phyloP scores from a whole-genome alignment of 1,140 invertebrate genomes.

The Caerostris extrusa region DNA sequence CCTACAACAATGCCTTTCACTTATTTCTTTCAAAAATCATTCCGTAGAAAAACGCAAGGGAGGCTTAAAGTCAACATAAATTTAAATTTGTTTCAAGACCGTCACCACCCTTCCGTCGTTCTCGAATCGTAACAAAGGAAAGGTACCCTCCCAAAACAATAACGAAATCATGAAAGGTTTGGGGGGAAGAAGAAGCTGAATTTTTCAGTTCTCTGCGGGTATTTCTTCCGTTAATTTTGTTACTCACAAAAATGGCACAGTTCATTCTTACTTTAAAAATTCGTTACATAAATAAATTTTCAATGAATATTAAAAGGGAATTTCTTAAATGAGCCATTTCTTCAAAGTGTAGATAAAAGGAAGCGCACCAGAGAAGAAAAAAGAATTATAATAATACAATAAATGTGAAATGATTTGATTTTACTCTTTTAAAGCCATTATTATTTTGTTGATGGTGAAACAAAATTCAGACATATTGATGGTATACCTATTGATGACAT shows the following conservation, averaged over 20 bases:
- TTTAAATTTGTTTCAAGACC: slow-evolving; percentile 1
- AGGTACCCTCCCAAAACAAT: slow-evolving; percentile 2
- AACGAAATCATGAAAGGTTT: neutral
- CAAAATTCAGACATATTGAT: too few species aligned
- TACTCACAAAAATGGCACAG: neutral
- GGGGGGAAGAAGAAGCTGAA: too few species aligned
- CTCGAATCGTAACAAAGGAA: neutral
- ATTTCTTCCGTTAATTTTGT: neutral
- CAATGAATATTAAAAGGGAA: too few species aligned
- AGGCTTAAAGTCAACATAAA: neutral
- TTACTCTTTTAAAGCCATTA: too few species aligned
- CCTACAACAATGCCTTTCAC: neutral
- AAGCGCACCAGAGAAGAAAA: too few species aligned
- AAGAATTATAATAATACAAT: too few species aligned
- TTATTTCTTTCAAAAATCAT: neutral
- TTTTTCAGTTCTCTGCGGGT: neutral
- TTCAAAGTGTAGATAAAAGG: too few species aligned
- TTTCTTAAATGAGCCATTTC: too few species aligned
- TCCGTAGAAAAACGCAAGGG: neutral
- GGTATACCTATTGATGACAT: too few species aligned
- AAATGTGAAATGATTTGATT: too few species aligned
- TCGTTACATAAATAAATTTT: neutral
- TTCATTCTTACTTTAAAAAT: neutral
- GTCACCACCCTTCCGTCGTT: slow-evolving; percentile 3
- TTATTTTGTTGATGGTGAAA: too few species aligned